A percentile compares a stretch with the other conserved stretches of the same genome.
These are phyloP conservation scores for Struthidea cinerea DNA, from an alignment of 2,113 vertebrate genomes.

Conservation along the genomic window DNA sequence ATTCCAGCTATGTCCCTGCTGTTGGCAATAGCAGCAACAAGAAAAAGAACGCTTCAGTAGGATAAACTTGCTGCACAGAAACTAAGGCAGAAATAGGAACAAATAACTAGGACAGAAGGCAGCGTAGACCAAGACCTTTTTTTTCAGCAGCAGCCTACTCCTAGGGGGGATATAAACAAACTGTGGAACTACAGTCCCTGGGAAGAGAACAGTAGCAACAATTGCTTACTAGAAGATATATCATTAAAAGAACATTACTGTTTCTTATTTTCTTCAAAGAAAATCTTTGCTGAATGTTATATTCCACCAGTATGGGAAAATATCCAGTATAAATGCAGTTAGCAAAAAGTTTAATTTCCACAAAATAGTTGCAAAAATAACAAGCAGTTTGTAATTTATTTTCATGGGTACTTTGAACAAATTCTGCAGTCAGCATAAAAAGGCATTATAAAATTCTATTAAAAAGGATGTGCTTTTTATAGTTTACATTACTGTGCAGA, in stretches of 20 bases:
- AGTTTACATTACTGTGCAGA: background rate
- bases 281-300: background rate
- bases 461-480: slow-evolving; percentile 29
- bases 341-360: slow-evolving; percentile 19
- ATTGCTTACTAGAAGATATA: background rate
- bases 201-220: background rate
- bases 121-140: background rate
- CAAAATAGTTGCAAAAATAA: slow-evolving; percentile 29
- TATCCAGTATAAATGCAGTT: background rate
- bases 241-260: slow-evolving; percentile 13
- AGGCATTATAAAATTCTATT: slow-evolving; percentile 4
- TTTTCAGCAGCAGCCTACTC: background rate
- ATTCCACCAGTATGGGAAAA: slow-evolving; percentile 30
- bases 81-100: background rate
- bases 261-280: background rate
- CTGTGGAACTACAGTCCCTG: accelerated
- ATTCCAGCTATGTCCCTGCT: background rate
- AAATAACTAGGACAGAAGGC: background rate
- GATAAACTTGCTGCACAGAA: background rate
- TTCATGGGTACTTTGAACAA: slow-evolving; percentile 18
- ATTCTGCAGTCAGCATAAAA: slow-evolving; percentile 30
- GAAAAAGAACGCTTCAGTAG: background rate
- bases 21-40: background rate
- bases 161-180: background rate
- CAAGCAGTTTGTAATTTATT: slow-evolving; percentile 18